phyloP scores from a whole-genome alignment of 2,797 vertebrate genomes.

The Periophthalmus magnuspinnatus region DNA sequence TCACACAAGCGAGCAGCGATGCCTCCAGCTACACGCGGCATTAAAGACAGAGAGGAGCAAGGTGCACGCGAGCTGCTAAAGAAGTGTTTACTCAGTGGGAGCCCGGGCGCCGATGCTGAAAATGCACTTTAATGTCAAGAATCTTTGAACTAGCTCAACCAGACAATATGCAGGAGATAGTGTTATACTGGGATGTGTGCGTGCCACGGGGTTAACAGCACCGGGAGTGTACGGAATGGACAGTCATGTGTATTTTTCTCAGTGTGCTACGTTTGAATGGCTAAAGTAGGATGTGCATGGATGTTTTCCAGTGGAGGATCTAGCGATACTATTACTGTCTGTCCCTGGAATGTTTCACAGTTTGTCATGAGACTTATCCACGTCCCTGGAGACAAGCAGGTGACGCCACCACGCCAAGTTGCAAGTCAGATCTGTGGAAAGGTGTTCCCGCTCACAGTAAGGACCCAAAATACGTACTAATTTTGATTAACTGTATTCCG shows the following conservation, averaged over 20 bases:
- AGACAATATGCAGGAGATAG: constrained; percentile 43
- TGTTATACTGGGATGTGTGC: constrained; percentile 14
- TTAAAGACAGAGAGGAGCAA: constrained; percentile 68
- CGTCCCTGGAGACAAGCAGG: too few species aligned
- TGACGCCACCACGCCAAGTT: too few species aligned
- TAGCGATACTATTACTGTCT: too few species aligned
- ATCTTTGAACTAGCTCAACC: constrained; percentile 31
- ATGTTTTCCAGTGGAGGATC: too few species aligned
- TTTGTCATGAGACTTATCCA: too few species aligned
- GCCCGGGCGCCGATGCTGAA: constrained; percentile 51
- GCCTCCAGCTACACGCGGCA: constrained; percentile 74
- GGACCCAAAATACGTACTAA: too few species aligned
- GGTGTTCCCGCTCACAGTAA: too few species aligned
- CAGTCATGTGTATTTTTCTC: constrained; percentile 25
- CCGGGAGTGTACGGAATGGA: neutral
- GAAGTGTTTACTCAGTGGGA: constrained; percentile 75
- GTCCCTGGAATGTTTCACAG: too few species aligned
- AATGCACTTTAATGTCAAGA: constrained; percentile 64
- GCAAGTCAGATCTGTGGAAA: too few species aligned
- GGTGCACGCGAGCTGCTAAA: constrained; percentile 59
- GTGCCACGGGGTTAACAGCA: constrained; percentile 33
- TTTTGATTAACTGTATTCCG: too few species aligned
- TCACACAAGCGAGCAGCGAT: constrained; percentile 71
- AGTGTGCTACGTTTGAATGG: constrained; percentile 25
- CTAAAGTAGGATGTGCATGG: too few species aligned